A percentile compares a stretch with the other conserved stretches of the same genome.
Evolutionary conservation across 1,140 invertebrate species (phyloP).

Genomic region (Aphis gossypii): DNA sequence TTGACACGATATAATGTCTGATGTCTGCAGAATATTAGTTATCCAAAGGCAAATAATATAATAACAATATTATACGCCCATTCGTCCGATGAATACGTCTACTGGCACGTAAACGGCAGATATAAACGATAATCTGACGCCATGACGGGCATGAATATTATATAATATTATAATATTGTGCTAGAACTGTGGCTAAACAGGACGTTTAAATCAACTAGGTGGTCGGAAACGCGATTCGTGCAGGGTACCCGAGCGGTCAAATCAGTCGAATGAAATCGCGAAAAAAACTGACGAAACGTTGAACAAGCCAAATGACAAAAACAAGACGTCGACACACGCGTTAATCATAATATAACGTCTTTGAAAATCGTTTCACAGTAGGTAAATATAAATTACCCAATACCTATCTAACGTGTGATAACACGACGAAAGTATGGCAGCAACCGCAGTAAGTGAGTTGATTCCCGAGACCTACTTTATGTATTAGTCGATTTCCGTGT

Average conservation of each 20-base stretch:
- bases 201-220: neutral
- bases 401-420: neutral
- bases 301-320: neutral
- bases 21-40: neutral
- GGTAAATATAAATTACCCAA: neutral
- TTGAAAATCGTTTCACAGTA: neutral
- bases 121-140: neutral
- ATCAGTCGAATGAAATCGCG: neutral
- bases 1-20: neutral
- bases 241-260: neutral
- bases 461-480: too few relatives aligned
- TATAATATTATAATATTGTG: neutral
- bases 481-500: too few relatives aligned
- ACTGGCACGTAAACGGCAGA: neutral
- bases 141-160: neutral
- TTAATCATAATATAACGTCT: too few relatives aligned
- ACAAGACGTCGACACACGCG: neutral
- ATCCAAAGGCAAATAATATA: constrained; percentile 3
- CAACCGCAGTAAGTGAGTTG: too few relatives aligned
- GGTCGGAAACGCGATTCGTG: neutral
- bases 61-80: neutral
- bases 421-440: too few relatives aligned
- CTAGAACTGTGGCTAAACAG: neutral
- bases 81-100: neutral
- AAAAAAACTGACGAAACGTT: neutral